Conservation (phyloP, 2,113 vertebrate genomes). For the Amia ocellicauda region DNA sequence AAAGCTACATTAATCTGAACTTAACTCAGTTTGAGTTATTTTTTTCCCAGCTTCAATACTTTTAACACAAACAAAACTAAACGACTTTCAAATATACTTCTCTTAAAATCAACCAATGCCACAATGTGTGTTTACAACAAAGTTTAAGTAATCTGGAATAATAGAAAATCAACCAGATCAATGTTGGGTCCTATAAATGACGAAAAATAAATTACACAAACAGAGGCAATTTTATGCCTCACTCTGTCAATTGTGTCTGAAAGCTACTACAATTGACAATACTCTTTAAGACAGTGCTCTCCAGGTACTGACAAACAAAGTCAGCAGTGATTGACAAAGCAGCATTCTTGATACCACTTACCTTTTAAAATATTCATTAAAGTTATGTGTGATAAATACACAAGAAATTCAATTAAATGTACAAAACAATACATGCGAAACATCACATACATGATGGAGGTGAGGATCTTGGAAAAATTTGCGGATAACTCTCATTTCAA, state of each 20-base stretch:
- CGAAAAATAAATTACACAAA: constrained; percentile 44
- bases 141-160: constrained; percentile 31
- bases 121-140: constrained; percentile 32
- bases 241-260: constrained; percentile 12
- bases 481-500: too few relatives aligned
- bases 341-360: too few relatives aligned
- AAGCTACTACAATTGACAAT: constrained; percentile 8
- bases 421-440: too few relatives aligned
- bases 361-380: too few relatives aligned
- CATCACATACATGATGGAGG: too few relatives aligned
- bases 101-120: constrained; percentile 38
- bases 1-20: too few relatives aligned
- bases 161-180: constrained; percentile 29
- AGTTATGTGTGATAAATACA: too few relatives aligned
- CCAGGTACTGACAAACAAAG: too few relatives aligned
- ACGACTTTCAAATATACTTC: constrained; percentile 38
- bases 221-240: constrained; percentile 23
- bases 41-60: constrained; percentile 6
- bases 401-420: too few relatives aligned
- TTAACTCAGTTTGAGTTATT: not conserved
- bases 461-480: too few relatives aligned
- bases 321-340: too few relatives aligned
- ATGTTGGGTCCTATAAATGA: constrained; percentile 34
- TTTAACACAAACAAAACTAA: constrained; percentile 29
- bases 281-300: constrained; percentile 3